These are phyloP conservation scores for Aurelia coerulea DNA, from an alignment of 30 jellyfish, hydroid and myxozoan species.

Conservation along the genomic window DNA sequence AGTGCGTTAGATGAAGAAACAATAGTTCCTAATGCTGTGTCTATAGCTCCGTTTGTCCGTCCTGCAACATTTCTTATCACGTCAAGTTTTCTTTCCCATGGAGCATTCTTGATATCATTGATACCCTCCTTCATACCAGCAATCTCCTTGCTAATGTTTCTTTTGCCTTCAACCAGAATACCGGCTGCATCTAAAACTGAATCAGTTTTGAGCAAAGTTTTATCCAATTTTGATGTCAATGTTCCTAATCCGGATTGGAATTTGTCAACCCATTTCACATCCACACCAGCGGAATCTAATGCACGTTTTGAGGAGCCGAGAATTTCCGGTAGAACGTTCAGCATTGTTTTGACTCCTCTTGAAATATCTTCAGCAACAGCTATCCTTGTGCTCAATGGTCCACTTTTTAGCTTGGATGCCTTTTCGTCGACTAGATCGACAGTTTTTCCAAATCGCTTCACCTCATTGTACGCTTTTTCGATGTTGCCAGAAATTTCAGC, in stretches of 20 bases:
- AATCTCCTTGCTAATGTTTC: conserved; percentile 52
- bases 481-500: conserved; percentile 68
- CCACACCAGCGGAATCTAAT: conserved; percentile 81
- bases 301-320: conserved; percentile 50
- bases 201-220: conserved; percentile 61
- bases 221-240: conserved; percentile 46
- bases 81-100: conserved; percentile 71
- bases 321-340: conserved; percentile 68
- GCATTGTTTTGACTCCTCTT: conserved; percentile 53
- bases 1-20: conserved; percentile 66
- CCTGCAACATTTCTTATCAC: conserved; percentile 44
- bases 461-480: conserved; percentile 50
- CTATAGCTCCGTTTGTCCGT: conserved; percentile 49
- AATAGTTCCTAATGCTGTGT: conserved; percentile 49
- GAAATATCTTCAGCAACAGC: conserved; percentile 63
- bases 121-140: conserved; percentile 47
- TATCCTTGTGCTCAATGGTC: conserved; percentile 74
- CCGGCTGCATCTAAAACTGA: conserved; percentile 72
- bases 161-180: conserved; percentile 57
- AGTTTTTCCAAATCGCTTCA: conserved; percentile 19
- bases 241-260: conserved; percentile 54
- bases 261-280: conserved; percentile 70
- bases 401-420: conserved; percentile 30
- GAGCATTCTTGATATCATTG: conserved; percentile 57
- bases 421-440: conserved; percentile 11